Evolutionary conservation across 2,113 vertebrate species (phyloP).

Genomic region (Noctilio leporinus): DNA sequence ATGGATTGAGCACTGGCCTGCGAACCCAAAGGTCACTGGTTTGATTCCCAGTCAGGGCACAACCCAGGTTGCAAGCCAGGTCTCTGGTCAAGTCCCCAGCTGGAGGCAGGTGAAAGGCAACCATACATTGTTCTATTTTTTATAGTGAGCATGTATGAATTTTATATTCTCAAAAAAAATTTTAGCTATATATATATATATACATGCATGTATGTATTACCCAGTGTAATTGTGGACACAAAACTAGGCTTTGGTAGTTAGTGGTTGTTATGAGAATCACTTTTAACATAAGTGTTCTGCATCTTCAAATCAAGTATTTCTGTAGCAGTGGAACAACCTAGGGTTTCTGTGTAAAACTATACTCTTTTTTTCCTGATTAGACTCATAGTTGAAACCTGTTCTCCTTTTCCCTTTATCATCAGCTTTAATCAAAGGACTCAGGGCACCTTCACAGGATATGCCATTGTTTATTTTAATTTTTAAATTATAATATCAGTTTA

Average conservation of each 20-base stretch:
- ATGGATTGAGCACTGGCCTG: no score
- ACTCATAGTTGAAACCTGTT: not conserved
- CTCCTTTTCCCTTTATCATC: not conserved
- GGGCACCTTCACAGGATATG: not conserved
- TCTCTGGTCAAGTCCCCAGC: no score
- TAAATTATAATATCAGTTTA: not conserved
- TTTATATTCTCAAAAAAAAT: not conserved
- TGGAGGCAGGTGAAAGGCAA: no score
- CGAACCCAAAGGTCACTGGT: no score
- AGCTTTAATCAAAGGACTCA: not conserved
- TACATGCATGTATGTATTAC: not conserved
- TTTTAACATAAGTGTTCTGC: not conserved
- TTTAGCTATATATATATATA: not conserved
- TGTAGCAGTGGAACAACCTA: no score
- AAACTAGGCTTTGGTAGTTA: not conserved
- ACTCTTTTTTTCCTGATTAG: not conserved
- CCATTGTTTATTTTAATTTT: not conserved
- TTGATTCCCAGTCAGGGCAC: no score
- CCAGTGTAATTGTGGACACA: not conserved
- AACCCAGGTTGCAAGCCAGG: no score
- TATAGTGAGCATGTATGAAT: not conserved
- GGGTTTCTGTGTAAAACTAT: not conserved
- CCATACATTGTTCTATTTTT: not conserved
- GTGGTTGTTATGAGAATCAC: not conserved
- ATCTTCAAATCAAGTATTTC: not conserved